A percentile compares a stretch with the other conserved stretches of the same genome.
Conservation (phyloP, 2,797 vertebrate genomes). For the Trachops cirrhosus region DNA sequence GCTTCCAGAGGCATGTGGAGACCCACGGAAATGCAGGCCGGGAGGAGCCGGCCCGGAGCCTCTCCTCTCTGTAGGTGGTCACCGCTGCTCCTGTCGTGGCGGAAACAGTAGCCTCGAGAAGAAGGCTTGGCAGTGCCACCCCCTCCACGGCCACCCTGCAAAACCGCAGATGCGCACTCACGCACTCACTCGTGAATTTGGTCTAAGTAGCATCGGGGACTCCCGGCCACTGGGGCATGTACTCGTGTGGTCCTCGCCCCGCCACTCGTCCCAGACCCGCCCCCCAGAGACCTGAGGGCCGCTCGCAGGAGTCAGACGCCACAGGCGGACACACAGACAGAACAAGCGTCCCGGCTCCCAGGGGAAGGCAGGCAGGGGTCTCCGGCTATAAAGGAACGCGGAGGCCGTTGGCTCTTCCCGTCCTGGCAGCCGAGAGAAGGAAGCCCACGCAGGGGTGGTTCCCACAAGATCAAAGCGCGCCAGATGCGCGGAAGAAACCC, state of each 20-base stretch:
- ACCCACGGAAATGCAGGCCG: neutral
- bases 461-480: neutral
- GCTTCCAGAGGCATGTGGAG: neutral
- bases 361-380: neutral
- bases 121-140: neutral
- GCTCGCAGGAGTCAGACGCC: neutral
- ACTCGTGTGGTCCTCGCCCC: neutral
- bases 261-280: rapidly evolving
- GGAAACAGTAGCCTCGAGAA: rapidly evolving
- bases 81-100: rapidly evolving
- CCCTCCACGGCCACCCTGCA: rapidly evolving
- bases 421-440: neutral
- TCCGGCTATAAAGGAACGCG: rapidly evolving
- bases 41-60: neutral
- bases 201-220: neutral
- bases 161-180: rapidly evolving
- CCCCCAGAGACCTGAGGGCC: neutral
- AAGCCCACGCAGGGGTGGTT: neutral
- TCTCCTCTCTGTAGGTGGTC: rapidly evolving
- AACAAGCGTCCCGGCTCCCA: neutral
- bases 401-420: rapidly evolving
- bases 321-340: neutral
- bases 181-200: rapidly evolving
- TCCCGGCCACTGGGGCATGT: rapidly evolving
- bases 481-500: neutral